Base-by-base conservation (phyloP, 2,888 invertebrate genomes). In the Apotomis turbidana region DNA sequence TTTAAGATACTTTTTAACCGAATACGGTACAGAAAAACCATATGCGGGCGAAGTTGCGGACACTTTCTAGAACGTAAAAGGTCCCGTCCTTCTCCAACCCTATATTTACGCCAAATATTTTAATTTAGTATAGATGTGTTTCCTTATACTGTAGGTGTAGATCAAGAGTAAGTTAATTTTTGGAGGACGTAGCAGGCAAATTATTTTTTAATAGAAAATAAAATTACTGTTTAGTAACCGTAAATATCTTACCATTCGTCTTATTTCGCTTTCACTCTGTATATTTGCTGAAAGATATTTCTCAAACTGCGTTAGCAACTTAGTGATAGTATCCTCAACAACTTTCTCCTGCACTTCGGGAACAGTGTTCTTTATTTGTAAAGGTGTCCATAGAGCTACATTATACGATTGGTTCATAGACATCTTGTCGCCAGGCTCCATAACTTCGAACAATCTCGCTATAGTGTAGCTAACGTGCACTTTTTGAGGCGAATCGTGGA, bases 401-500 rank as follows among this genome's bases (percentile, higher is more conserved):
- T 87, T 87, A 36, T 72, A 79, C 3, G 81, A 79, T 44, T 87
- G 84, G 63, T 81, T 84, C 5, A 91, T 70, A 74, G 76, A 79
- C 0, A 80, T 61, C 79, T 85, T 89, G 36, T 89, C 86, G 10
- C 87, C 86, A 52, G 80, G 74, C 0, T 79, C 73, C 79, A 90
- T 77, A 1, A 68, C 68, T 75, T 83, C 76, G 62, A 88, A 90
- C n/a, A 91, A 73, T 57, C 78, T 77, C 9, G 75, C 75, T 27
- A 93, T 80, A 0, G 85, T 85, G 38, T 80, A 74, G 2, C 77
- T 75, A 10, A 93, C 68, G 54, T 90, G 83, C 0, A 84, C 71
- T 76, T 80, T 77, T 80, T 91, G 93, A 0, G 90, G 90, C 0
- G 89, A 89, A 27, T 79, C 67, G 0, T 49, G 3, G 61, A 91